Base-by-base conservation (phyloP, 2,113 vertebrate genomes). In the Sminthopsis crassicaudata region DNA sequence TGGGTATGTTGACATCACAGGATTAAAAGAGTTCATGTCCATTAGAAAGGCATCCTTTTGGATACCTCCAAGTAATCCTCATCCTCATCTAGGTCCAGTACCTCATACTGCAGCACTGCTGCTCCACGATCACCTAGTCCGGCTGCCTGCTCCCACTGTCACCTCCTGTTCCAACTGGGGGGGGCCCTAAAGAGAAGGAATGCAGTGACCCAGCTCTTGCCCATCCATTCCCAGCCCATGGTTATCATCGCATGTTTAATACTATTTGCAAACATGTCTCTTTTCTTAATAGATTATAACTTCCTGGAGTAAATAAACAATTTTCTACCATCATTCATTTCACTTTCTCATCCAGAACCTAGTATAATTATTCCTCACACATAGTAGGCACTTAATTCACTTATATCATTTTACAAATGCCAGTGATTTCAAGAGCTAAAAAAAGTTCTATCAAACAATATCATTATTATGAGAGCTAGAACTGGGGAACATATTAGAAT, bases 1-100 rank as follows among this genome's bases (percentile, higher is more conserved):
- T 99, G 11, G 99, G 99, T 90, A 99, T 50, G 98, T 99, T 88
- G 99, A 99, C 98, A 99, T 95, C 92, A 98, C 97, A 57, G 98
- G 97, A 97, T 98, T 99, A 88, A 99, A 98, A 52, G 99, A 98
- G 90, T 98, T 99, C 91, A 97, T 98, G 91, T 99, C 99, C 51
- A 96, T 96, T 96, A 99, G 90, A 1, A 99, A 99, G 0, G 25
- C 55, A 57, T 57, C 98, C 98, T 99, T 99, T 53, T 98, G 98
- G 98, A 99, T 96, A 99, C 98, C 98, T 98, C 98, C 97, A 99
- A 97, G 90, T 99, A 98, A 36, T 98, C 98, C 95, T 98, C 98
- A 25, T 99, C 98, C 53, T 98, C 98, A 90, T 98, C 98, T 89
- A 99, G 92, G 42, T 95, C 96, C 98, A 98, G 97, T 95, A 97